Evolutionary conservation across 2,888 invertebrate species (phyloP).

Genomic region (Watsonalla cultraria): DNA sequence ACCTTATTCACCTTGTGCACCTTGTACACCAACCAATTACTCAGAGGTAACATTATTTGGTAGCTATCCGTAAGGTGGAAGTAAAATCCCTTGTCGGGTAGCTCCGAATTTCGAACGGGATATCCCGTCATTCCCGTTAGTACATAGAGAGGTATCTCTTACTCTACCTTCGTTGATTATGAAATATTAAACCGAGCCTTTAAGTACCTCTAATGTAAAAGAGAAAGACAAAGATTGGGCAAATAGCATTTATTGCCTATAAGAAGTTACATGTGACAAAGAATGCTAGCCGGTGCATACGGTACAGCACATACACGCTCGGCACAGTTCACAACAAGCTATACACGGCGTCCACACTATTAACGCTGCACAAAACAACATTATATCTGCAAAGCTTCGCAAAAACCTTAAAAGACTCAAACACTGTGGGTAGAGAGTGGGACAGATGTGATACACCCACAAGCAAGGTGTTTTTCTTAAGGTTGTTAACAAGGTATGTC

Average conservation of each 20-base stretch:
- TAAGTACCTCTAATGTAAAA: too few species aligned
- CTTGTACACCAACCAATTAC: too few species aligned
- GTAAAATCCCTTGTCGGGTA: too few species aligned
- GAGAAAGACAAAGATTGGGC: not conserved
- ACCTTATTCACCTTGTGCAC: too few species aligned
- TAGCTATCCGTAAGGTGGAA: too few species aligned
- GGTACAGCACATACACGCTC: slow-evolving; percentile 37
- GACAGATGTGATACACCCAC: slow-evolving; percentile 50
- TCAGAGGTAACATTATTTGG: too few species aligned
- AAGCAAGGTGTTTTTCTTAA: slow-evolving; percentile 46
- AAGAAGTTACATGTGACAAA: not conserved
- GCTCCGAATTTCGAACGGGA: too few species aligned
- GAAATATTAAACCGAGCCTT: too few species aligned
- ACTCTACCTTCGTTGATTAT: too few species aligned
- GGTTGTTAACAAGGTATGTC: slow-evolving; percentile 35
- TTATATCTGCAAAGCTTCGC: slow-evolving; percentile 28
- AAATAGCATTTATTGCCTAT: not conserved
- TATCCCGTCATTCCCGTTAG: too few species aligned
- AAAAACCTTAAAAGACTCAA: slow-evolving; percentile 30
- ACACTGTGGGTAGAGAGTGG: slow-evolving; percentile 47
- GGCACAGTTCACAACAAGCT: slow-evolving; percentile 34
- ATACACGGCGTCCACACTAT: slow-evolving; percentile 51
- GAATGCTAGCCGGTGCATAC: slow-evolving; percentile 25
- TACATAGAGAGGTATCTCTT: too few species aligned
- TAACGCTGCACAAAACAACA: slow-evolving; percentile 39